These are phyloP conservation scores for Galeruca laticollis DNA, from an alignment of 2,888 invertebrate species.

Conservation along the genomic window DNA sequence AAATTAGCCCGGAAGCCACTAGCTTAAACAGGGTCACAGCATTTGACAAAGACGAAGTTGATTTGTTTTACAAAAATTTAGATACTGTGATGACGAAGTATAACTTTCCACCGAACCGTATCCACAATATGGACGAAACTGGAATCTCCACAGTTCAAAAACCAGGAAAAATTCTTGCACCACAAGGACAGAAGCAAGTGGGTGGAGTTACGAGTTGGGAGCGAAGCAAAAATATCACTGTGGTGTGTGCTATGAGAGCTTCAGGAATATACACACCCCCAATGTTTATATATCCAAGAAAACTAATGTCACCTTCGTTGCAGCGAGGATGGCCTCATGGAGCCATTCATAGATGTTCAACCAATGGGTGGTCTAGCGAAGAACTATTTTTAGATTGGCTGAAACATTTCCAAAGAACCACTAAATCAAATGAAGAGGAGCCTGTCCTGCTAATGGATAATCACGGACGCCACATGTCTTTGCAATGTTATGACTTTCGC, in stretches of 20 bases:
- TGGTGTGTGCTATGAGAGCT: too few relatives aligned
- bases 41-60: constrained; percentile 40
- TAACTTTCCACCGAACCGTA: too few relatives aligned
- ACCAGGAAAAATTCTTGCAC: constrained; percentile 61
- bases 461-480: constrained; percentile 54
- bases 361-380: too few relatives aligned
- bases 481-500: constrained; percentile 52
- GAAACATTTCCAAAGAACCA: too few relatives aligned
- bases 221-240: constrained; percentile 61
- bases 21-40: constrained; percentile 37
- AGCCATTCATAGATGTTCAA: constrained; percentile 49
- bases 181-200: constrained; percentile 63
- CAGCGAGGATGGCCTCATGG: constrained; percentile 63
- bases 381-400: too few relatives aligned
- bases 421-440: constrained; percentile 48
- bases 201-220: constrained; percentile 64
- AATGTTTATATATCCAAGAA: constrained; percentile 66
- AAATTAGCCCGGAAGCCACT: too few relatives aligned
- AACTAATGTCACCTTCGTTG: constrained; percentile 61
- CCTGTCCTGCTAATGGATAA: constrained; percentile 57
- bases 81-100: too few relatives aligned
- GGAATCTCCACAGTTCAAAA: too few relatives aligned
- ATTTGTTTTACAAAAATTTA: constrained; percentile 44
- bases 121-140: too few relatives aligned
- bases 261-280: too few relatives aligned